These are phyloP conservation scores for Aplodontia rufa DNA, from an alignment of 2,113 vertebrate genomes.

Conservation along the genomic window DNA sequence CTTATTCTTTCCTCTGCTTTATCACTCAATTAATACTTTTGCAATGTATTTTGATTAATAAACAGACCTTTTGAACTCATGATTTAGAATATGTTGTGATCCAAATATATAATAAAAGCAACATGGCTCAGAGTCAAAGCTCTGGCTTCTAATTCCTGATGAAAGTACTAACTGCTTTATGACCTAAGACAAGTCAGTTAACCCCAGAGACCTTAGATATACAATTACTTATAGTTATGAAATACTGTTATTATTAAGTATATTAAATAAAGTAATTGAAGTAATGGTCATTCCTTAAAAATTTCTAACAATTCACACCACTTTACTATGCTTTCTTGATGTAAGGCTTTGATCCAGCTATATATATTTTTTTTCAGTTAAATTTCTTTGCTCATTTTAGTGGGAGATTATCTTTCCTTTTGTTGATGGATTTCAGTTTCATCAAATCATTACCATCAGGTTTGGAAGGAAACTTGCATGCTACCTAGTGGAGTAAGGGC, in stretches of 20 bases:
- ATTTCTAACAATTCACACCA: neutral
- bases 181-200: neutral
- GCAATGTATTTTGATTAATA: neutral
- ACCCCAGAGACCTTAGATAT: neutral
- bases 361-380: neutral
- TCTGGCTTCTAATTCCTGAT: neutral
- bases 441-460: neutral
- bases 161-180: conserved; percentile 6
- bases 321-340: neutral
- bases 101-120: neutral
- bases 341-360: neutral
- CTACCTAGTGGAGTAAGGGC: neutral
- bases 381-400: neutral
- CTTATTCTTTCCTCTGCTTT: neutral
- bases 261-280: conserved; percentile 1
- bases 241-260: neutral
- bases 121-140: neutral
- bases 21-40: neutral
- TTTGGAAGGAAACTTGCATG: neutral
- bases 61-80: neutral
- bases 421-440: neutral
- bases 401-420: neutral
- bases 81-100: neutral
- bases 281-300: neutral
- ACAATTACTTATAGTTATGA: neutral